Conservation (phyloP, 2,797 vertebrate genomes). For the Bradypus variegatus region DNA sequence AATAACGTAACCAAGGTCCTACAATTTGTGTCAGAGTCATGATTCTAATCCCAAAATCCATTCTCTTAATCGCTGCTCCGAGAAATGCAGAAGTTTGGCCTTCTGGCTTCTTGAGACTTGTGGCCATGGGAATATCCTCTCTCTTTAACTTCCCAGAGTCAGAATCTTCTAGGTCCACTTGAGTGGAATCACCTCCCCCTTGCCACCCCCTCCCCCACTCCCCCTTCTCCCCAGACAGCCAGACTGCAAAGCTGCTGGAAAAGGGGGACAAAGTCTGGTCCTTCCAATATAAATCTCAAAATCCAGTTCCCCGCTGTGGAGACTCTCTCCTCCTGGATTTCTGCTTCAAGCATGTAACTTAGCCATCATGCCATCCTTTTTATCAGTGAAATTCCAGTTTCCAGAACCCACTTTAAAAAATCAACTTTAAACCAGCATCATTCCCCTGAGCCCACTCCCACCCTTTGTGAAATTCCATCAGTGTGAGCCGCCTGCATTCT, state of each 20-base stretch:
- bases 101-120: neutral
- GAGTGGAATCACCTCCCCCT: neutral
- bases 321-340: neutral
- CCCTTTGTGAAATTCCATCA: rapidly evolving
- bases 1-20: neutral
- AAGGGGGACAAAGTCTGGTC: neutral
- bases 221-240: neutral
- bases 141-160: neutral
- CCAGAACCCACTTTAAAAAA: neutral
- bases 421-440: neutral
- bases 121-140: neutral
- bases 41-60: neutral
- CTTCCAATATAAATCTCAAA: neutral
- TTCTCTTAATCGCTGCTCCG: neutral
- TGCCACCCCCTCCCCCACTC: neutral
- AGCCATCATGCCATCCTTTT: neutral
- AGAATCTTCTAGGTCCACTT: neutral
- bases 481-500: neutral
- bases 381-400: neutral
- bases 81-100: neutral
- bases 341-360: neutral
- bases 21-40: neutral
- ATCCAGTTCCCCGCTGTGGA: neutral
- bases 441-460: neutral
- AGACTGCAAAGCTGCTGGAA: neutral